phyloP scores from a whole-genome alignment of 2,888 invertebrate species.

The Agrotis exclamationis region DNA sequence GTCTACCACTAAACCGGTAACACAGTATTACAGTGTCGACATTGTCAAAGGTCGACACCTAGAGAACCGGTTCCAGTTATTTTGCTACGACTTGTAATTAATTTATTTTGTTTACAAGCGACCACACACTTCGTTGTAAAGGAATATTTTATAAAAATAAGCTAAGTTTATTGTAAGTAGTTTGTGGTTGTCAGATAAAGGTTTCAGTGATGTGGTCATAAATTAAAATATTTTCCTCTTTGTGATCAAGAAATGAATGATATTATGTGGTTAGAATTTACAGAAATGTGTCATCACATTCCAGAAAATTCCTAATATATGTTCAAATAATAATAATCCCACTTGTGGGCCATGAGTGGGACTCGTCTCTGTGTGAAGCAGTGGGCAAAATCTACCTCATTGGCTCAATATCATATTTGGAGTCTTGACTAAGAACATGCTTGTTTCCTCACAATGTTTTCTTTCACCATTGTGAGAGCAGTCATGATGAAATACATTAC shows the following conservation, averaged over 20 bases:
- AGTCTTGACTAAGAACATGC: neutral
- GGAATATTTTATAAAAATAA: constrained; percentile 24
- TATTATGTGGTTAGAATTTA: too few relatives aligned
- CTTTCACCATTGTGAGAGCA: neutral
- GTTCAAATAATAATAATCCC: neutral
- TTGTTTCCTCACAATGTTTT: neutral
- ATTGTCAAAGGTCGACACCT: constrained; percentile 51
- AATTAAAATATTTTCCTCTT: constrained; percentile 6
- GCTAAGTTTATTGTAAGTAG: neutral
- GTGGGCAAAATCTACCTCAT: neutral
- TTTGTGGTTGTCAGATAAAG: constrained; percentile 24
- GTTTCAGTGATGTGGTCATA: constrained; percentile 15
- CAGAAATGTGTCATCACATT: too few relatives aligned
- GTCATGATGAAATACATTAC: neutral
- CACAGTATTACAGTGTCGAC: constrained; percentile 36
- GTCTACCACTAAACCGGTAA: constrained; percentile 36
- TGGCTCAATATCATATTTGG: neutral
- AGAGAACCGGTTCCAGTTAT: constrained; percentile 34
- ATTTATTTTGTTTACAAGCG: constrained; percentile 41
- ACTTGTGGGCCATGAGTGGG: neutral
- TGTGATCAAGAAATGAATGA: neutral
- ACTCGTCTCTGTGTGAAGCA: neutral
- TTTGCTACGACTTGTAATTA: constrained; percentile 23
- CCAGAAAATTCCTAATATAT: too few relatives aligned
- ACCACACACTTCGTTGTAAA: constrained; percentile 33